phyloP scores from a whole-genome alignment of 1,140 invertebrate species.

The Drosophila burlai region DNA sequence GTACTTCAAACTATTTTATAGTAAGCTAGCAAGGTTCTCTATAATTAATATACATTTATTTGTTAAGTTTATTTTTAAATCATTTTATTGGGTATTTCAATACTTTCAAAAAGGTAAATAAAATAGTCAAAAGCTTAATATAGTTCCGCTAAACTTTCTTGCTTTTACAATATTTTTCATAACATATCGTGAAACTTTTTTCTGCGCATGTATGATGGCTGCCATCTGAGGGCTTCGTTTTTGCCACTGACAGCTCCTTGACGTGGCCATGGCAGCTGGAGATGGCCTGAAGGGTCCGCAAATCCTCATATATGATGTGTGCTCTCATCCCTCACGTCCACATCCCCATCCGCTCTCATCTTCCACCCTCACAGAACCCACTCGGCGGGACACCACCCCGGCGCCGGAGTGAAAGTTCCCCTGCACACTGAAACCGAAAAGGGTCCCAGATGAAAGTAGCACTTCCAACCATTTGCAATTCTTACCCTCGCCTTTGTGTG shows the following conservation, averaged over 20 bases:
- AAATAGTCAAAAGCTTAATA: too few species aligned
- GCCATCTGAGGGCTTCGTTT: conserved; percentile 66
- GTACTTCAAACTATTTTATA: too few species aligned
- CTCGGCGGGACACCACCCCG: conserved; percentile 20
- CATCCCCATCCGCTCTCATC: conserved; percentile 3
- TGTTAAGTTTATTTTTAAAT: too few species aligned
- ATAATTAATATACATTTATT: too few species aligned
- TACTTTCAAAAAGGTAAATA: background rate
- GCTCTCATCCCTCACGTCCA: conserved; percentile 19
- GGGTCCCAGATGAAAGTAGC: conserved; percentile 77
- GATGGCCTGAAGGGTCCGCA: conserved; percentile 59
- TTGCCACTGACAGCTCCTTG: conserved; percentile 69
- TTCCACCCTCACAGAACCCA: conserved; percentile 17
- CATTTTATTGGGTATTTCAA: background rate
- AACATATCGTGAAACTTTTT: background rate
- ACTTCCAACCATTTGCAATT: conserved; percentile 80
- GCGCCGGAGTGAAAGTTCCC: conserved; percentile 67
- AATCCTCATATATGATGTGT: conserved; percentile 71
- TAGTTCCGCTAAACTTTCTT: too few species aligned
- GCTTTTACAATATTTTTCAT: background rate
- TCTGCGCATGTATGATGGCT: conserved; percentile 50
- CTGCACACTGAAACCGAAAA: conserved; percentile 49
- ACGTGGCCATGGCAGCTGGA: conserved; percentile 41
- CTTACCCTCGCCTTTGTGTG: conserved; percentile 38
- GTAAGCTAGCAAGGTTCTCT: too few species aligned